A percentile compares a stretch with the other conserved stretches of the same genome.
Evolutionary conservation across 1,140 invertebrate species (phyloP).

Genomic region (Homarus americanus): DNA sequence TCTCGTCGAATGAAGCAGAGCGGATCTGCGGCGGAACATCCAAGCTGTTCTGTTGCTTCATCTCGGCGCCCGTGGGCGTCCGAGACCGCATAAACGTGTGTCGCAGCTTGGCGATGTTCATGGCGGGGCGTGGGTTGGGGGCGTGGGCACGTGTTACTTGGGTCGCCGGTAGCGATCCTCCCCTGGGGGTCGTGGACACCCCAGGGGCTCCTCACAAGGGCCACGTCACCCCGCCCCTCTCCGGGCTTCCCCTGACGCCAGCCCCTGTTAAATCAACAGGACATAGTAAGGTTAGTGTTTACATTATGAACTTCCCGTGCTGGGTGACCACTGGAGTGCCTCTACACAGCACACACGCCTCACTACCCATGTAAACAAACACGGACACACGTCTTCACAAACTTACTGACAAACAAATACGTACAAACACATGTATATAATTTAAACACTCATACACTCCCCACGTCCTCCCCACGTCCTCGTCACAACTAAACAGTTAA

Average conservation of each 20-base stretch:
- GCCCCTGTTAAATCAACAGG: conserved; percentile 21
- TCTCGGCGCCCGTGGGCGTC: conserved; percentile 91
- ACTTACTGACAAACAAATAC: too few relatives aligned
- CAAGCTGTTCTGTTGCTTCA: conserved; percentile 92
- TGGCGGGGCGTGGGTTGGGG: conserved; percentile 43
- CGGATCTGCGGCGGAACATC: conserved; percentile 92
- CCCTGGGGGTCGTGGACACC: conserved; percentile 69
- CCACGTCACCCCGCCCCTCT: conserved; percentile 71
- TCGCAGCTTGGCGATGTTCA: conserved; percentile 84
- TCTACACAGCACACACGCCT: not conserved
- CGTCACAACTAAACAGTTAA: too few relatives aligned
- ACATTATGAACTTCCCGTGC: not conserved
- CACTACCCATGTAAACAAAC: conserved; percentile 13
- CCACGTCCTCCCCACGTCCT: too few relatives aligned
- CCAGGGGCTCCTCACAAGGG: conserved; percentile 64
- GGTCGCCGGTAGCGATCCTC: conserved; percentile 39
- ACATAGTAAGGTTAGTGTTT: not conserved
- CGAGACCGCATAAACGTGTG: conserved; percentile 91
- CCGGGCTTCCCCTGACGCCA: conserved; percentile 63
- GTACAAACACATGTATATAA: too few relatives aligned
- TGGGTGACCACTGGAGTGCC: not conserved
- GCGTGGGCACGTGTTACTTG: conserved; percentile 41
- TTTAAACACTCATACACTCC: too few relatives aligned
- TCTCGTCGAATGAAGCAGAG: conserved; percentile 92
- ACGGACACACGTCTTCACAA: conserved; percentile 32